Base-by-base conservation (phyloP, 2,888 invertebrate species). In the Agapostemon virescens region DNA sequence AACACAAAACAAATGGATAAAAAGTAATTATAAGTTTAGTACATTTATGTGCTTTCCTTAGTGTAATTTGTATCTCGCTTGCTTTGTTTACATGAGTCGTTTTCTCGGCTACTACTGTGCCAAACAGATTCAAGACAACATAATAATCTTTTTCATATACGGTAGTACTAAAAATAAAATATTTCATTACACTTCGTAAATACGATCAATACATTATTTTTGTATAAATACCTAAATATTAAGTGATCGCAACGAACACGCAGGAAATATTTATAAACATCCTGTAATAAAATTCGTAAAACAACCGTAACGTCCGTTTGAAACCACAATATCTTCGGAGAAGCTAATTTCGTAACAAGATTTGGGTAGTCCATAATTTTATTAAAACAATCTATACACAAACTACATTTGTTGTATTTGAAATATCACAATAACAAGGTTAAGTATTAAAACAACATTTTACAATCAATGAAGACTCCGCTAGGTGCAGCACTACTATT, bases 11-110 rank as follows among this genome's bases (percentile, higher is more conserved):
- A 69, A 70, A 33, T 38, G 58, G n/a, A 26, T 13, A 73, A 76
- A 15, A 33, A 61, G 23, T 66, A 17, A 45, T 42, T 36, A 58
- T 61, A 26, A 71, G 11, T 7, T 61, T 70, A 79, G 87, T 86
- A 92, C 92, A 91, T 88, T 88, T 91, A 38, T 88, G 88, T 17
- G 86, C 88, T 84, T 92, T 92, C 15, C 83, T 69, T 23, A 92
- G 77, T 36, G 81, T 83, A 40, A 92, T 74, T 84, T 85, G 90
- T 15, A 92, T 86, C 84, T 92, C 92, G 74, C 92, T 87, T 17
- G 86, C 89, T 15, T 88, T 17, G 67, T 90, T 92, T 17, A 64
- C 20, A 45, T 92, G 90, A 0, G 42, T 73, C 0, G 90, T 90
- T 77, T 89, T 85, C 66, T 90, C 90, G 4, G 91, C 87, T 69